Evolutionary conservation across 2,888 invertebrate species (phyloP).

Genomic region (Cetonia aurata): DNA sequence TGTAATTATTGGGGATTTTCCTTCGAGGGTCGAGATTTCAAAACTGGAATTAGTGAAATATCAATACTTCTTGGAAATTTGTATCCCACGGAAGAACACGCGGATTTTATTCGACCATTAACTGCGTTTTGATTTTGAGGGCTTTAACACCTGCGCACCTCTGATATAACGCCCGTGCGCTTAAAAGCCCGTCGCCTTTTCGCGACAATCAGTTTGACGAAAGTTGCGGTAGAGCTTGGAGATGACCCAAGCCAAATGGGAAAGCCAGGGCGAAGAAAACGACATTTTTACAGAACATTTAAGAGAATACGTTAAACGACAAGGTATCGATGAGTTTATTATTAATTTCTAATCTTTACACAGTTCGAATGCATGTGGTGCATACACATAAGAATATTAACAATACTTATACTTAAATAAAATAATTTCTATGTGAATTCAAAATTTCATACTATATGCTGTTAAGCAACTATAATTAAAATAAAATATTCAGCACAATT

Average conservation of each 20-base stretch:
- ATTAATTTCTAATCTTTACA: too few species aligned
- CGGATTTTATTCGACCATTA: not conserved
- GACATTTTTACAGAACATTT: constrained; percentile 26
- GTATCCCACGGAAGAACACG: too few species aligned
- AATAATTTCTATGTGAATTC: too few species aligned
- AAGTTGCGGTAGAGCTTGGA: constrained; percentile 51
- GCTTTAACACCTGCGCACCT: constrained; percentile 39
- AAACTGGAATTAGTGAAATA: not conserved
- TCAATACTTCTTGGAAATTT: not conserved
- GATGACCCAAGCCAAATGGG: constrained; percentile 50
- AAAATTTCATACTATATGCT: too few species aligned
- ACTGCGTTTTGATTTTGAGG: not conserved
- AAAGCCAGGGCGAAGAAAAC: constrained; percentile 7
- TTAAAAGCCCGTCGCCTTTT: constrained; percentile 20
- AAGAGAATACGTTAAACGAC: constrained; percentile 31
- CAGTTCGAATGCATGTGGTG: too few species aligned
- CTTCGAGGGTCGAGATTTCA: not conserved
- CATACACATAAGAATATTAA: too few species aligned
- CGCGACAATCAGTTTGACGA: constrained; percentile 47
- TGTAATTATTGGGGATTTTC: not conserved
- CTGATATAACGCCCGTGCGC: constrained; percentile 39
- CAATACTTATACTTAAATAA: too few species aligned
- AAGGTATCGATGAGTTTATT: constrained; percentile 34
- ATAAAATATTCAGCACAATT: too few species aligned
- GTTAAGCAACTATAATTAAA: too few species aligned